phyloP scores from a whole-genome alignment of 2,888 invertebrate genomes.

The Drosophila greeni region DNA sequence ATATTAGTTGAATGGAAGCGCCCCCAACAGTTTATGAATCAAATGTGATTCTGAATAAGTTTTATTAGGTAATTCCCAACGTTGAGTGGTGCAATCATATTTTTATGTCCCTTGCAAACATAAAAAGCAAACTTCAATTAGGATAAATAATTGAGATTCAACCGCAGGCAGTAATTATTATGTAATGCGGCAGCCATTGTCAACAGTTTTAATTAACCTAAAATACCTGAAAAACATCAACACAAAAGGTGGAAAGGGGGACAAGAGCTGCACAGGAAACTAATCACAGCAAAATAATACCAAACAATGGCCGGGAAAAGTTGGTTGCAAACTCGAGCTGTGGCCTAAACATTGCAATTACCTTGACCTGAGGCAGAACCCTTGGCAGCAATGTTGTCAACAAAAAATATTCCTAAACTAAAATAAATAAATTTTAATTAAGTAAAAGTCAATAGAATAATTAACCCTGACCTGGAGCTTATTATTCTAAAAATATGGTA shows the following conservation, averaged over 20 bases:
- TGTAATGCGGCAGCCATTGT: conserved; percentile 26
- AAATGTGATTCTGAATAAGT: conserved; percentile 8
- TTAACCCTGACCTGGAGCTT: neutral
- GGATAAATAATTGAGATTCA: conserved; percentile 20
- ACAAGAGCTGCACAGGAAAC: conserved; percentile 3
- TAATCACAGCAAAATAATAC: conserved; percentile 23
- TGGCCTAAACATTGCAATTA: conserved; percentile 34
- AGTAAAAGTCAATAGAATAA: neutral
- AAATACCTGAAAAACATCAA: conserved; percentile 6
- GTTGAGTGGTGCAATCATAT: conserved; percentile 28
- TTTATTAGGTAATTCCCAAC: conserved; percentile 24
- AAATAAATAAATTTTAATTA: neutral
- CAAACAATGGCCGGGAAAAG: conserved; percentile 23
- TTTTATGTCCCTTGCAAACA: neutral
- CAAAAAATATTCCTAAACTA: neutral
- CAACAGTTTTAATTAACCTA: conserved; percentile 36
- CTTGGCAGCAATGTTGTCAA: neutral
- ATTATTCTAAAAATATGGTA: neutral
- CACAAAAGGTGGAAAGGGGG: neutral
- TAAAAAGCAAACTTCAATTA: conserved; percentile 12
- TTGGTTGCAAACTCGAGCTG: conserved; percentile 14
- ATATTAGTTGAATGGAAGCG: conserved; percentile 6
- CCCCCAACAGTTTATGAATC: conserved; percentile 18
- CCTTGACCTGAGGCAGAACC: conserved; percentile 51
- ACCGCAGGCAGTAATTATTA: conserved; percentile 36